Percentiles rank a stretch among this genome's conserved stretches.
Evolutionary conservation across 2,888 invertebrate species (phyloP).

Genomic region (Podotricha telesiphe): DNA sequence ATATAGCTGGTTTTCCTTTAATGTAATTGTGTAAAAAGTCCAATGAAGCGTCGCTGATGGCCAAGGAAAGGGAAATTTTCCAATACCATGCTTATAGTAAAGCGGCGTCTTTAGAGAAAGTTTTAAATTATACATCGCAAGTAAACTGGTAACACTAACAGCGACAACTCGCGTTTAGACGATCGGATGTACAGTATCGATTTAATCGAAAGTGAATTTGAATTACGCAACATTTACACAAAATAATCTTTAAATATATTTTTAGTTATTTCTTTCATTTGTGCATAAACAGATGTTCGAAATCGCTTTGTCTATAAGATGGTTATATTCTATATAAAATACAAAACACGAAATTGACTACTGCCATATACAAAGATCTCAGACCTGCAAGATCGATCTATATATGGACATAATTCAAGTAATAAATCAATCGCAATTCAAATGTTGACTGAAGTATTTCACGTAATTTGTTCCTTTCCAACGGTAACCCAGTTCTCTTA

Average conservation of each 20-base stretch:
- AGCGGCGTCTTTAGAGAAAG: conserved; percentile 70
- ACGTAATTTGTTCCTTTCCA: conserved; percentile 35
- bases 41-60: conserved; percentile 61
- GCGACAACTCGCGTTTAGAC: conserved; percentile 55
- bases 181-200: conserved; percentile 49
- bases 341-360: background rate
- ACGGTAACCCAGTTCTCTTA: conserved; percentile 40
- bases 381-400: conserved; percentile 12
- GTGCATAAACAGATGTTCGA: background rate
- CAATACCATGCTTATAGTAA: conserved; percentile 53
- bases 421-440: conserved; percentile 35
- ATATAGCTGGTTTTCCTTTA: background rate
- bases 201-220: conserved; percentile 33
- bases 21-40: conserved; percentile 37
- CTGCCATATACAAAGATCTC: conserved; percentile 21
- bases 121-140: conserved; percentile 77
- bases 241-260: background rate
- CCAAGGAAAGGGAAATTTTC: conserved; percentile 70
- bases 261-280: background rate
- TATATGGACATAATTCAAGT: conserved; percentile 28
- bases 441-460: conserved; percentile 32
- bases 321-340: background rate
- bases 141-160: conserved; percentile 71
- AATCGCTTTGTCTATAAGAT: background rate
- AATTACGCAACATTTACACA: conserved; percentile 18